phyloP scores from a whole-genome alignment of 2,797 vertebrate genomes.

The Bradypus variegatus region DNA sequence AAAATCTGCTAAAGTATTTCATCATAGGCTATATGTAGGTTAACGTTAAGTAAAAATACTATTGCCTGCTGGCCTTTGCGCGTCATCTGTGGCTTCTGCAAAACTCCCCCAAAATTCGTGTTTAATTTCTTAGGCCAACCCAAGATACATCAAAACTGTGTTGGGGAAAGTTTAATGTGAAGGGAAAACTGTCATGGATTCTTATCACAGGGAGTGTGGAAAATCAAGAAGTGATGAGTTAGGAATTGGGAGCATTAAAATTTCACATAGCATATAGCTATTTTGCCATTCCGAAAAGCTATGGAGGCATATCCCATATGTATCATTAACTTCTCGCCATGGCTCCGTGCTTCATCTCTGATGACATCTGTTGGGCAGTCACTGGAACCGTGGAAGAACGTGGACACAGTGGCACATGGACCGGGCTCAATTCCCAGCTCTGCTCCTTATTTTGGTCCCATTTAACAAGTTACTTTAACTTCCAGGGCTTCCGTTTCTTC shows the following conservation, averaged over 20 bases:
- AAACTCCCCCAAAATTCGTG: too few species aligned
- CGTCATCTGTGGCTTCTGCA: too few species aligned
- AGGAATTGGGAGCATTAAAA: background rate
- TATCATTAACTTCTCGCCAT: background rate
- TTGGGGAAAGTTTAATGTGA: too few species aligned
- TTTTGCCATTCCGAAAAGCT: slow-evolving; percentile 8
- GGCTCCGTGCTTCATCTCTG: background rate
- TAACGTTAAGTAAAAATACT: too few species aligned
- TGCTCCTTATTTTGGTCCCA: background rate
- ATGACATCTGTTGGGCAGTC: background rate
- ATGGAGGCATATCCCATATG: background rate
- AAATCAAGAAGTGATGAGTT: background rate
- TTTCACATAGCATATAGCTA: slow-evolving; percentile 4
- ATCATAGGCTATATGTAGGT: too few species aligned
- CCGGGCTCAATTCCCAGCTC: background rate
- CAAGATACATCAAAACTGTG: too few species aligned
- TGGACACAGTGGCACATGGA: background rate
- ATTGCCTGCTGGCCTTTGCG: too few species aligned
- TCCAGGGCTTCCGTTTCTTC: background rate
- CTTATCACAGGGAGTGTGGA: background rate
- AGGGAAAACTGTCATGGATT: background rate
- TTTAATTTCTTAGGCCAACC: too few species aligned
- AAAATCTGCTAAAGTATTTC: too few species aligned
- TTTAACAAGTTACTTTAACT: background rate
- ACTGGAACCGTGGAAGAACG: background rate